A percentile compares a stretch with the other conserved stretches of the same genome.
These are phyloP conservation scores for Cynopterus sphinx DNA, from an alignment of 2,797 vertebrate genomes.

Conservation along the genomic window DNA sequence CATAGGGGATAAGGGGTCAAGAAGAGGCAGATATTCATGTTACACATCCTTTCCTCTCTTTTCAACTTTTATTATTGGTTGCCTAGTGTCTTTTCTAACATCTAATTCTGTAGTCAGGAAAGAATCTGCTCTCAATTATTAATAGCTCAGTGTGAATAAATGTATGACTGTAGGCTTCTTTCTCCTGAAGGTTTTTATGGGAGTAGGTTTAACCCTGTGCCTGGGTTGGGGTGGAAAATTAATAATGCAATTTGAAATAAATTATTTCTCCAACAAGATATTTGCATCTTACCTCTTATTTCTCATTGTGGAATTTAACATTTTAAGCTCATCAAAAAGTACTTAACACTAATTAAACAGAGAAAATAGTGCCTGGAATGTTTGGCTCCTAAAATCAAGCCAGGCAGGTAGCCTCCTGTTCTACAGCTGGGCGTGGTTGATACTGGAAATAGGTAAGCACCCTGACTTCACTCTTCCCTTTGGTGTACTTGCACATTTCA, in stretches of 20 bases:
- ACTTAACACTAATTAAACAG: neutral
- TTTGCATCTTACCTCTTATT: neutral
- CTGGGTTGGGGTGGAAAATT: neutral
- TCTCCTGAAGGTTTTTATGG: neutral
- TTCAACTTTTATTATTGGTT: neutral
- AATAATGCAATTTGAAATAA: neutral
- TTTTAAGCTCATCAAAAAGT: neutral
- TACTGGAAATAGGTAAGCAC: neutral
- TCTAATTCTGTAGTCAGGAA: neutral
- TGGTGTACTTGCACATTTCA: neutral
- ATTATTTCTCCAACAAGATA: neutral
- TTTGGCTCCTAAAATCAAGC: neutral
- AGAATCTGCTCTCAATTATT: conserved; percentile 10
- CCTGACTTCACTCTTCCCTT: neutral
- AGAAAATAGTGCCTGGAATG: neutral
- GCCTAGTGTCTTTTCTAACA: neutral
- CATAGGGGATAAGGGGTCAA: neutral
- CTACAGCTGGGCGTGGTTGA: neutral
- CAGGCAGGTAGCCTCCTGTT: neutral
- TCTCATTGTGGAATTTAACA: neutral
- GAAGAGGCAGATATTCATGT: neutral
- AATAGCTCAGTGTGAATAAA: neutral
- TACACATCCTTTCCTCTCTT: neutral
- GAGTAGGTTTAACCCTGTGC: neutral
- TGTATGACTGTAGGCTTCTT: neutral